Conservation (phyloP, 2,888 invertebrate genomes). For the Anarsia innoxiella region DNA sequence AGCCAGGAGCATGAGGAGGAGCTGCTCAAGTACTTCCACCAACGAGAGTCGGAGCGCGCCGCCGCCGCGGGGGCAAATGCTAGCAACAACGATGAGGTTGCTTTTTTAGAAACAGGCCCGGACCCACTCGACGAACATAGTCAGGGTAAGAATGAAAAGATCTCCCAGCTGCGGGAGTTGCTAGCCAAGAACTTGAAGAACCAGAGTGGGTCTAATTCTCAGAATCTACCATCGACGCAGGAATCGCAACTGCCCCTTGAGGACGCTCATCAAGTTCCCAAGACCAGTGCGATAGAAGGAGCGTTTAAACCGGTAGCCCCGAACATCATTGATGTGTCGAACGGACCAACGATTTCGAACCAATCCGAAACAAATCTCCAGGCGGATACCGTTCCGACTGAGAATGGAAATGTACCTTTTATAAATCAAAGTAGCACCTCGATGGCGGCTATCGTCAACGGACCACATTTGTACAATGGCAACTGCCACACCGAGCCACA, state of each 20-base stretch:
- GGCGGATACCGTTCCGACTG: constrained; percentile 33
- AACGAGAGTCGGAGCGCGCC: constrained; percentile 39
- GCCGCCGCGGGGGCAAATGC: constrained; percentile 22
- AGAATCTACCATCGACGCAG: constrained; percentile 33
- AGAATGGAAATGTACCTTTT: constrained; percentile 43
- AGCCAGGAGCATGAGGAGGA: constrained; percentile 91
- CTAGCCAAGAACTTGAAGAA: constrained; percentile 79
- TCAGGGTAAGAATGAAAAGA: constrained; percentile 77
- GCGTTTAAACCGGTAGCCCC: constrained; percentile 45
- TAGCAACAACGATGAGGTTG: constrained; percentile 24
- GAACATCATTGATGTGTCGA: constrained; percentile 29
- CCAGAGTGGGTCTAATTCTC: constrained; percentile 51
- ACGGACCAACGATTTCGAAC: constrained; percentile 32
- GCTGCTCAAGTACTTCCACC: constrained; percentile 86
- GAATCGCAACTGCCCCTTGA: constrained; percentile 32
- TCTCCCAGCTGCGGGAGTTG: constrained; percentile 83
- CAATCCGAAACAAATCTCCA: constrained; percentile 31
- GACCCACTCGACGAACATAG: constrained; percentile 68
- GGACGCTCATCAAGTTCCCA: constrained; percentile 26
- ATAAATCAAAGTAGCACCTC: constrained; percentile 33
- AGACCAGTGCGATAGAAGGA: constrained; percentile 41
- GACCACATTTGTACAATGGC: constrained; percentile 49
- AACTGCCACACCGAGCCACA: constrained; percentile 76
- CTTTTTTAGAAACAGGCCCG: constrained; percentile 61
- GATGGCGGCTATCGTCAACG: constrained; percentile 31